Evolutionary conservation across 2,888 invertebrate species (phyloP), one percentile per base, ranked within the genome.

Genomic region (Cheilosia vulpina): DNA sequence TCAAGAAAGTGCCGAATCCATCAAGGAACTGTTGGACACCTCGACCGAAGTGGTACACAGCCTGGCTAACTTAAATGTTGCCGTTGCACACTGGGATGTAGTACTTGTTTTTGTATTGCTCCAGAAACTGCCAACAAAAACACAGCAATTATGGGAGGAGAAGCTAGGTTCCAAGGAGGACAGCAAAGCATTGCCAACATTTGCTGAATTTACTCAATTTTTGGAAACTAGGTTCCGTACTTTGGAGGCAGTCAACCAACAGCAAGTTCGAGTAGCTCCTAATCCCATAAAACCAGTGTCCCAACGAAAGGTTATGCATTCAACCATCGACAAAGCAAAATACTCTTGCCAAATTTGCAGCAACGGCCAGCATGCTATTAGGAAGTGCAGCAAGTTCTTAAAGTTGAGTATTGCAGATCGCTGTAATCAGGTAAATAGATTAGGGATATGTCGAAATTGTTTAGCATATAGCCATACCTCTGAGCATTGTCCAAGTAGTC

Each of bases 1-100:
- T 4, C 58, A 58, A 19, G 41, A 58, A 38, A 41, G 58, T 2
- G 38, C 58, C 15, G 58, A 38, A 15, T 58, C 41, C 21, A 41
- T 34, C 34, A 34, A 57, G n/a, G 17, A 47, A n/a, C 9, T 47
- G 47, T 47, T 17, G 15, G 41, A 15, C 13, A 15, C 11, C 15
- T 41, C 15, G 41, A 15, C 15, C 41, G 15, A 41, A 41, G 11
- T 41, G 11, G 11, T 15, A 15, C 7, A 21, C 21, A 43, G 43
- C 6, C 27, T 27, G 27, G 6, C 27, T 27, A 27, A 27, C 27
- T 27, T 27, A 27, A 27, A 27, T 5, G 27, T 27, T 27, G 27
- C 27, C 27, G 27, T 27, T 27, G 27, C 27, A 27, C 6, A 27
- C 27, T 27, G 27, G 27, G 27, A 27, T 27, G 27, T 27, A 27